Base-by-base conservation (phyloP, 2,888 invertebrate species). In the Caenorhabditis sp. region DNA sequence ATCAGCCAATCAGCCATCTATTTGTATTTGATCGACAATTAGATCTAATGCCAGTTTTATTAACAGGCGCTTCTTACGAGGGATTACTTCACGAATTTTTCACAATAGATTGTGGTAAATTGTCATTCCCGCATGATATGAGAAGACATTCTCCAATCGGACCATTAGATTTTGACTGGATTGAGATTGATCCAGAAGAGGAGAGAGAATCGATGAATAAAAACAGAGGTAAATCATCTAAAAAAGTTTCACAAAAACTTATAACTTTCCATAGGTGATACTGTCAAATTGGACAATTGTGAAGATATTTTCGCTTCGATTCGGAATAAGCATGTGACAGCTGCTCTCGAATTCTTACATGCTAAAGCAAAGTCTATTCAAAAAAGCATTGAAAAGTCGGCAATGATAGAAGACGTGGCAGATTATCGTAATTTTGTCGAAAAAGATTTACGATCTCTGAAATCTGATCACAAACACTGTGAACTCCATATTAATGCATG, bases 401-500 rank as follows among this genome's bases (percentile, higher is more conserved):
- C 69, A 4, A 67, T 61, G 63, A 67, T 77, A 43, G 70, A 73
- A 52, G 76, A 85, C 63, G 90, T 97, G 52, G 92, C 92, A 80
- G 95, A 95, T 88, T 94, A 97, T 90, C 95, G 95, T 86, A 91
- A 92, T 68, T 97, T 94, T 90, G 94, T 97, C 0, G 91, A 93
- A n/a, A 93, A 93, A 26, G 94, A 94, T 88, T 89, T 97, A 58
- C 93, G 93, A 80, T 92, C 92, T 81, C 91, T 95, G 1, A 92
- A 93, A 53, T 90, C 93, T n/a, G 92, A 92, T 57, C 96, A 96
- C 85, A 92, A 93, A 80, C 92, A 93, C 83, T 90, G 97, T 58
- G 92, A 94, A 50, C 92, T 94, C 83, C 97, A 97, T 89, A 92
- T 97, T 60, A 91, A 93, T 74, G 94, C 95, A 0, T 95, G 95